Evolutionary conservation across 2,113 vertebrate species (phyloP), one percentile per base, ranked within the genome.

Genomic region (Calonectris borealis): DNA sequence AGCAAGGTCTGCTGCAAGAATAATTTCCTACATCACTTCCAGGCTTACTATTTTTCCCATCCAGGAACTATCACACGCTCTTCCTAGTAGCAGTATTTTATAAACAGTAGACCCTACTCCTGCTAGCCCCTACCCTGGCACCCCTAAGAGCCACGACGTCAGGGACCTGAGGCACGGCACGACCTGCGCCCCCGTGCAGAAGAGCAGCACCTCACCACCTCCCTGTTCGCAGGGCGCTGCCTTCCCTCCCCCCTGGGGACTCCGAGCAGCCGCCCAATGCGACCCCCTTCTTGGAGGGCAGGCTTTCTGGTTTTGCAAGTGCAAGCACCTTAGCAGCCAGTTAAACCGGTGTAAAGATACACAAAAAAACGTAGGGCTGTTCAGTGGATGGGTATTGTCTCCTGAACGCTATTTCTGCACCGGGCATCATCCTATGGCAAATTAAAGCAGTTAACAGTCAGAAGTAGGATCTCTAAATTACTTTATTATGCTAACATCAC

Each of bases 101-200:
- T 8, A 7, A 27, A 31, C 32, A 78, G 42, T 1, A 46, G 57
- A 52, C 61, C 44, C 40, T 40, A 7, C 38, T 54, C n/a, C 72
- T 49, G 4, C 29, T 34, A 29, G 29, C 27, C 11, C 49, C 57
- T 24, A 25, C n/a, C 22, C 54, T 21, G 36, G 34, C 48, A 93
- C 7, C 36, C 60, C 12, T 4, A 78, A 66, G 19, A 86, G 36
- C 25, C 66, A 32, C 0, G 0, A 34, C 61, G 8, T 25, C 31
- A n/a, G 12, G 38, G 16, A 52, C 10, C 1, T 27, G 14, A 44
- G 17, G n/a, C 2, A 1, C 0, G 0, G 4, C 16, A 10, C 3
- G 24, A 66, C 21, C 15, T 6, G 26, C 18, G 17, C 11, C 24
- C 55, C 18, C 16, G 18, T 0, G 18, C 32, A 29, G 73, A 51